Conservation (phyloP, 2,888 invertebrate species). For the Kuschelorhynchus macadamiae region DNA sequence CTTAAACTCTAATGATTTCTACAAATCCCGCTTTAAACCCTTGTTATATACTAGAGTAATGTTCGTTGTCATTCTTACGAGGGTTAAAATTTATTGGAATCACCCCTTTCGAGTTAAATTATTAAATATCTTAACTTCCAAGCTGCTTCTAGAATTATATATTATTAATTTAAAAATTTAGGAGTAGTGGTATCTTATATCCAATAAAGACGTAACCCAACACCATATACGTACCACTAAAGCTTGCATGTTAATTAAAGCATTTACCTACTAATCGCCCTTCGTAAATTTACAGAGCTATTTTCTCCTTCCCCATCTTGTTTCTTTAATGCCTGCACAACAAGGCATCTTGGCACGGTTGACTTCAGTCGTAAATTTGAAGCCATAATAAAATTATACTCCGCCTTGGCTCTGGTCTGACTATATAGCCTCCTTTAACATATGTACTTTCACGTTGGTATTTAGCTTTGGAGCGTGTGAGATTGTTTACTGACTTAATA, state of each 20-base stretch:
- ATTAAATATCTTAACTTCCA: not conserved
- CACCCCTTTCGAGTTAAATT: too few species aligned
- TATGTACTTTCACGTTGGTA: conserved; percentile 24
- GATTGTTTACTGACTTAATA: not conserved
- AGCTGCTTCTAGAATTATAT: not conserved
- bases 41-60: too few species aligned
- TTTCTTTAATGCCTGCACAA: conserved; percentile 45
- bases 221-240: conserved; percentile 38
- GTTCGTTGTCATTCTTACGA: too few species aligned
- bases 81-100: too few species aligned
- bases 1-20: too few species aligned
- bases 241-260: conserved; percentile 49
- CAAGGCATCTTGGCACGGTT: conserved; percentile 47
- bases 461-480: conserved; percentile 13
- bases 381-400: conserved; percentile 45
- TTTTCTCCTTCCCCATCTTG: conserved; percentile 46
- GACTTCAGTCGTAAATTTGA: conserved; percentile 42
- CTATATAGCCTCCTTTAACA: conserved; percentile 27
- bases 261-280: conserved; percentile 47
- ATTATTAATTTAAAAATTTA: not conserved
- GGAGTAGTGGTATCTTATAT: conserved; percentile 9
- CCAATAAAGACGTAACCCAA: conserved; percentile 32
- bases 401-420: conserved; percentile 36
- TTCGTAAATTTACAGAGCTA: conserved; percentile 43
- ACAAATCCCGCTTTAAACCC: too few species aligned